Conservation (phyloP, 2,797 vertebrate species). For the Martes flavigula region DNA sequence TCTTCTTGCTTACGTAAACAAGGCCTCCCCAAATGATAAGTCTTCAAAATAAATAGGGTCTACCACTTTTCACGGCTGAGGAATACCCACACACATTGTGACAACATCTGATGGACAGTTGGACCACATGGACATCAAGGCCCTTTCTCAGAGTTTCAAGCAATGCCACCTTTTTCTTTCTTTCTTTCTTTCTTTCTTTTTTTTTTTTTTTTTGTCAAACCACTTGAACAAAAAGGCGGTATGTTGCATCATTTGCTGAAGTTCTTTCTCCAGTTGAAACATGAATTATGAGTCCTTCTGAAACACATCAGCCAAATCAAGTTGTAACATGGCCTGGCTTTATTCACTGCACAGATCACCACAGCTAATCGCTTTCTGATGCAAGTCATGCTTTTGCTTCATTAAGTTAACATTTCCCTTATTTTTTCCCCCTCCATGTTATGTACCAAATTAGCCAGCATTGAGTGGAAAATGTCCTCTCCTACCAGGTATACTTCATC, state of each 20-base stretch:
- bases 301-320: constrained; percentile 74
- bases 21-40: background rate
- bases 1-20: constrained; percentile 34
- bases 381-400: constrained; percentile 68
- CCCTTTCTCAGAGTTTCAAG: background rate
- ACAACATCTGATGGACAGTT: background rate
- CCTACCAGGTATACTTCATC: background rate
- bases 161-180: background rate
- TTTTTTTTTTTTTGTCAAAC: constrained; percentile 39
- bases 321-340: constrained; percentile 67
- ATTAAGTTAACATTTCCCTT: constrained; percentile 68
- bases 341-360: constrained; percentile 53
- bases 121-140: background rate
- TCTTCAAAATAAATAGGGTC: background rate
- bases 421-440: constrained; percentile 51
- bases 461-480: constrained; percentile 35
- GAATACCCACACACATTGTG: background rate
- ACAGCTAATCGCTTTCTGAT: constrained; percentile 76
- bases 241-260: constrained; percentile 27
- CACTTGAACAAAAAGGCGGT: constrained; percentile 39
- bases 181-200: background rate
- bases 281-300: constrained; percentile 56
- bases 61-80: background rate
- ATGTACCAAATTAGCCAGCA: constrained; percentile 4
- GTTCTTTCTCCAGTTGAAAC: constrained; percentile 66